Evolutionary conservation across 2,797 vertebrate genomes (phyloP).

Genomic region (Rhadinocentrus ornatus): DNA sequence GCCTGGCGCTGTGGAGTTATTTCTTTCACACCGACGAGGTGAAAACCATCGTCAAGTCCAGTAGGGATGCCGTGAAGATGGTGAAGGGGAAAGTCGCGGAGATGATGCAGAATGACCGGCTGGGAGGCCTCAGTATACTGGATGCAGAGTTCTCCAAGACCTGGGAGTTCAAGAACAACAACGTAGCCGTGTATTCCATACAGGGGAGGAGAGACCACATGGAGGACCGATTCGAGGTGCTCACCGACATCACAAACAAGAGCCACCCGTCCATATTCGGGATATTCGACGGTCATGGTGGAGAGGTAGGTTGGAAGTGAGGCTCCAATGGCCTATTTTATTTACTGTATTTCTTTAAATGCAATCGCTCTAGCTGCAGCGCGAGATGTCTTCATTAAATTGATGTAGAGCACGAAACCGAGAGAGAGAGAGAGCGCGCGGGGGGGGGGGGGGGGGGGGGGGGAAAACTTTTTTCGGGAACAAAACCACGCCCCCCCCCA

Average conservation of each 20-base stretch:
- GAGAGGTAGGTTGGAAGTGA: slow-evolving; percentile 86
- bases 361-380: slow-evolving; percentile 1
- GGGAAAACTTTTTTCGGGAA: no score
- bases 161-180: slow-evolving; percentile 96
- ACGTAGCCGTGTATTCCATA: slow-evolving; percentile 97
- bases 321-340: not conserved
- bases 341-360: slow-evolving; percentile 3
- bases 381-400: slow-evolving; percentile 10
- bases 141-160: slow-evolving; percentile 98
- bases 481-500: no score
- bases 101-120: slow-evolving; percentile 96
- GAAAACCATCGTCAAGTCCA: slow-evolving; percentile 98
- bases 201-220: slow-evolving; percentile 97
- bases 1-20: slow-evolving; percentile 97
- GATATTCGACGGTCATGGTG: slow-evolving; percentile 97
- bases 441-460: no score
- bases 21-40: slow-evolving; percentile 99
- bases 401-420: not conserved
- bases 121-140: slow-evolving; percentile 91
- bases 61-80: slow-evolving; percentile 97
- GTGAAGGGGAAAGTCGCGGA: slow-evolving; percentile 98
- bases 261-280: slow-evolving; percentile 97
- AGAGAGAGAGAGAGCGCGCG: no score
- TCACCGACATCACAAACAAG: slow-evolving; percentile 94
- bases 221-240: slow-evolving; percentile 97